Base-by-base conservation (phyloP, 2,113 vertebrate genomes). In the Hylia prasina region DNA sequence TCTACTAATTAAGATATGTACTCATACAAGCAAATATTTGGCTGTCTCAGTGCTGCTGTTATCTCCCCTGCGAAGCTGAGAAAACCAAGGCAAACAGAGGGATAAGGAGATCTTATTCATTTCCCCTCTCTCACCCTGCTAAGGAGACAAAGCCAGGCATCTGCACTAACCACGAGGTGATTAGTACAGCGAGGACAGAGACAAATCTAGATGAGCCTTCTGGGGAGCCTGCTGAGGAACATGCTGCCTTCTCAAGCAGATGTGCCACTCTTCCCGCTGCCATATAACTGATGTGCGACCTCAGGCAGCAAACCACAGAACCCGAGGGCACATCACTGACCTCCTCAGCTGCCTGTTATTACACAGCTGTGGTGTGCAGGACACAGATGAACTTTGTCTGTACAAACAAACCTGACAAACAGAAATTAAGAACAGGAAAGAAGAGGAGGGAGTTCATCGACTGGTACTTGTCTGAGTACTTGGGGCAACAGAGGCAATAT, bases 1-100 rank as follows among this genome's bases (percentile, higher is more conserved):
- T 85, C 61, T 81, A 22, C 60, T 96, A 92, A 96, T 94, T 91
- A 93, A 92, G 93, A 97, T 66, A 92, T 71, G 79, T 86, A 78
- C 40, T 83, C 37, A 81, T 20, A 88, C 2, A 3, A 87, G 79
- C 64, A 95, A 93, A 93, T 93, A 92, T 90, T 96, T 95, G 90
- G 50, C 54, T 85, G 11, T 65, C 56, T 79, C n/a, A 7, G 10
- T 31, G 10, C 57, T 85, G 69, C 37, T 82, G 25, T 73, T 61
- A 65, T 75, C 66, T 77, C 47, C 54, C 33, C 54, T 4, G 2
- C 20, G 71, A 90, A 81, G 79, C 35, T 64, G 31, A 70, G 68
- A 69, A 88, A 93, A 70, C 27, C 51, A 54, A 92, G 58, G 64
- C 54, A 96, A 96, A 91, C 40, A 88, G 42, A 87, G 51, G 40